Evolutionary conservation across 2,113 vertebrate species (phyloP).

Genomic region (Chinchilla lanigera): DNA sequence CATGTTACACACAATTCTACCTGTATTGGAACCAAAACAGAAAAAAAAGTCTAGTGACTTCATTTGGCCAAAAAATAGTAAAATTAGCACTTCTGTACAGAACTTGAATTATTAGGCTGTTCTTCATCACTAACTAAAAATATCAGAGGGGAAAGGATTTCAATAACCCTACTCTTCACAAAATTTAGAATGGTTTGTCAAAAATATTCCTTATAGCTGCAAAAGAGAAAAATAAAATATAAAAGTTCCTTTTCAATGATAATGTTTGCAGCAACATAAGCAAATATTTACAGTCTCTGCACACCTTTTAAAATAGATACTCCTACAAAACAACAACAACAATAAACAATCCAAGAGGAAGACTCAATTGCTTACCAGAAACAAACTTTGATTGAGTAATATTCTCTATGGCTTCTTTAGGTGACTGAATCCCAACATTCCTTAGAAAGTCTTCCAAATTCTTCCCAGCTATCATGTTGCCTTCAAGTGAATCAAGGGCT

Average conservation of each 20-base stretch:
- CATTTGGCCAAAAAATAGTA: not conserved
- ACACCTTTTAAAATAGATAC: not conserved
- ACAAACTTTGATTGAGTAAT: slow-evolving; percentile 61
- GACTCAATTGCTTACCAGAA: slow-evolving; percentile 70
- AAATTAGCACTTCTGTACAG: not conserved
- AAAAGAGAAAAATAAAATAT: not conserved
- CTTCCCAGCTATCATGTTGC: slow-evolving; percentile 10
- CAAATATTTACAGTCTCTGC: not conserved
- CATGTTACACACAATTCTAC: not conserved
- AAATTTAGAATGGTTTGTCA: not conserved
- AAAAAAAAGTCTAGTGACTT: not conserved
- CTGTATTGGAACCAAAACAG: not conserved
- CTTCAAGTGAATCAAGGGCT: slow-evolving; percentile 17
- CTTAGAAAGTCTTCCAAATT: slow-evolving; percentile 60
- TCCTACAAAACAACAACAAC: not conserved
- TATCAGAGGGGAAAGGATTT: not conserved
- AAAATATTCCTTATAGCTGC: slow-evolving; percentile 10
- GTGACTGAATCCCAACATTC: slow-evolving; percentile 45
- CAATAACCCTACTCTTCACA: not conserved
- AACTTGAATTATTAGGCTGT: not conserved
- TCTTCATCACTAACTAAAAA: not conserved
- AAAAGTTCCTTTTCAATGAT: not conserved
- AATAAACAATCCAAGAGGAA: not conserved
- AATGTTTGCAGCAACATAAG: not conserved
- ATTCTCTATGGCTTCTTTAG: slow-evolving; percentile 58